phyloP scores from a whole-genome alignment of 2,797 vertebrate genomes.

The Periparus ater region DNA sequence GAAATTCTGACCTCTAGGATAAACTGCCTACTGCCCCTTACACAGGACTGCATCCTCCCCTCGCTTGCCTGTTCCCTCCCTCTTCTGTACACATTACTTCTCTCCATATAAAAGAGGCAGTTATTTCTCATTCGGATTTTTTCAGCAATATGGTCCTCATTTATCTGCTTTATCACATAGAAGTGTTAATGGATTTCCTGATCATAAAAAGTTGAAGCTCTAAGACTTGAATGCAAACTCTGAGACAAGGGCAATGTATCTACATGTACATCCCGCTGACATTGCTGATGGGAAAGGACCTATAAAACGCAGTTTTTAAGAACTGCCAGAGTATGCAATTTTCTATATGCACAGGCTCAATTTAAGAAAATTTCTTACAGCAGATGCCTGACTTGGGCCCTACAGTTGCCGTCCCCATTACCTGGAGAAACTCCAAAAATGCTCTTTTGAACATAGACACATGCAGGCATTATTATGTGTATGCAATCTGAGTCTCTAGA shows the following conservation, averaged over 20 bases:
- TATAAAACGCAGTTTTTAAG: background rate
- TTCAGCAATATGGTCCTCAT: background rate
- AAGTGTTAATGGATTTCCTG: background rate
- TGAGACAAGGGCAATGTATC: background rate
- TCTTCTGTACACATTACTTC: background rate
- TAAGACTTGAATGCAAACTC: constrained; percentile 1
- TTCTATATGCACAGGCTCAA: background rate
- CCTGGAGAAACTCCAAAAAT: background rate
- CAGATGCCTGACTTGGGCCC: background rate
- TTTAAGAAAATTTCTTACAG: background rate
- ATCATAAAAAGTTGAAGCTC: background rate
- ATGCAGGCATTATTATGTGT: background rate
- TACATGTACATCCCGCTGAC: background rate
- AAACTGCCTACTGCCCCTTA: background rate
- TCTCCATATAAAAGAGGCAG: background rate
- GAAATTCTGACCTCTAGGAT: background rate
- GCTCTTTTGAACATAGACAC: background rate
- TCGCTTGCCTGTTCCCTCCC: background rate
- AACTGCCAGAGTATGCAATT: background rate
- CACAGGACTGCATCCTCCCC: background rate
- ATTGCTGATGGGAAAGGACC: background rate
- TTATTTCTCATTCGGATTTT: background rate
- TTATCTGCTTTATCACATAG: constrained; percentile 19
- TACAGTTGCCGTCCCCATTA: background rate
- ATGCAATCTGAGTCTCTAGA: background rate